Conservation (phyloP, 2,113 vertebrate genomes). For the Pelobates fuscus region DNA sequence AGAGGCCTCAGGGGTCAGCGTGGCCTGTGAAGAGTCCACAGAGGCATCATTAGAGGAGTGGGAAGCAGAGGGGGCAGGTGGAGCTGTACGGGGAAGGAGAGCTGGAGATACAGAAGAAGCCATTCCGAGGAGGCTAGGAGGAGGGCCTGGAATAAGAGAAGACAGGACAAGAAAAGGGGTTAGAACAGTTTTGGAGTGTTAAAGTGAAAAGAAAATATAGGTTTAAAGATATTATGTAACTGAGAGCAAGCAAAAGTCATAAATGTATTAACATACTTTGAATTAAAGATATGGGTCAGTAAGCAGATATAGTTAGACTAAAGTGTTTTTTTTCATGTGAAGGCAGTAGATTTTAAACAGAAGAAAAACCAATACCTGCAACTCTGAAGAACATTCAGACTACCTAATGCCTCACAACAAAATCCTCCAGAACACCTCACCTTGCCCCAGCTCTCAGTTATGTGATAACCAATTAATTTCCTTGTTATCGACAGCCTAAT, state of each 20-base stretch:
- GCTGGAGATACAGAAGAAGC: slow-evolving; percentile 59
- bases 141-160: slow-evolving; percentile 44
- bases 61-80: slow-evolving; percentile 59
- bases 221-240: neutral
- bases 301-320: neutral
- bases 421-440: too few relatives aligned
- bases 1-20: slow-evolving; percentile 53
- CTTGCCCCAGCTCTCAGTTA: too few relatives aligned
- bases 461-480: too few relatives aligned
- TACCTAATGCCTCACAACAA: too few relatives aligned
- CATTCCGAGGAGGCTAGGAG: slow-evolving; percentile 59
- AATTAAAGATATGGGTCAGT: neutral
- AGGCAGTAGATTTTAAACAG: neutral
- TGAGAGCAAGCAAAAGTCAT: neutral
- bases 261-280: neutral
- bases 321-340: neutral
- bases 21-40: slow-evolving; percentile 21
- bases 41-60: slow-evolving; percentile 57
- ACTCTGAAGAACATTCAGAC: too few relatives aligned
- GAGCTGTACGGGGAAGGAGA: slow-evolving; percentile 50
- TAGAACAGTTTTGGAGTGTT: neutral
- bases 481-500: too few relatives aligned
- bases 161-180: slow-evolving; percentile 2
- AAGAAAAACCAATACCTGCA: neutral
- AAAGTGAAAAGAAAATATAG: neutral